Conservation (phyloP, 2,113 vertebrate genomes). For the Brachyhypopomus gauderio region DNA sequence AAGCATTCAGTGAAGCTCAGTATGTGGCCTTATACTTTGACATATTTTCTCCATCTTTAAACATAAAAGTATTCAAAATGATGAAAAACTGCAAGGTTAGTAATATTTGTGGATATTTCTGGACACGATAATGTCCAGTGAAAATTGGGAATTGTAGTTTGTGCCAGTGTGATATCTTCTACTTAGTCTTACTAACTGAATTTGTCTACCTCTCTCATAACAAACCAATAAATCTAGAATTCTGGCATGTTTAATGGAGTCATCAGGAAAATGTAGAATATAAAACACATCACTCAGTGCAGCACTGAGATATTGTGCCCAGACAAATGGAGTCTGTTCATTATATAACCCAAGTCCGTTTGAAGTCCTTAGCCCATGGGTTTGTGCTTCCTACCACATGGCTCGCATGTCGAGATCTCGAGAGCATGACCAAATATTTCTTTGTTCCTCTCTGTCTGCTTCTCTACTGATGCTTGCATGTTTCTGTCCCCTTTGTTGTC, state of each 20-base stretch:
- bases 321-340: slow-evolving; percentile 18
- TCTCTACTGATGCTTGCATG: not conserved
- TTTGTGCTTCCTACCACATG: not conserved
- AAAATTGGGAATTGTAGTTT: no score
- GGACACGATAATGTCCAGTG: no score
- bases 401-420: slow-evolving; percentile 14
- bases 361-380: slow-evolving; percentile 31
- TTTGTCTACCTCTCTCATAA: no score
- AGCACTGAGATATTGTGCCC: slow-evolving; percentile 19
- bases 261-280: not conserved
- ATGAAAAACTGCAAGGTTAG: no score
- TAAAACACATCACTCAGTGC: not conserved
- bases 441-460: not conserved
- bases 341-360: slow-evolving; percentile 33
- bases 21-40: slow-evolving; percentile 67
- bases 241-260: not conserved
- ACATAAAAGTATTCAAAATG: not conserved
- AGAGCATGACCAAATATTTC: not conserved
- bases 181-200: no score
- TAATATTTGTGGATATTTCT: no score
- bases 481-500: not conserved
- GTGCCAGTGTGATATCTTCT: no score
- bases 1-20: slow-evolving; percentile 95
- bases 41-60: not conserved
- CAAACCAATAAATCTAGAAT: slow-evolving; percentile 12